These are phyloP conservation scores for Hylaeus volcanicus DNA, from an alignment of 1,140 invertebrate species.

Conservation along the genomic window DNA sequence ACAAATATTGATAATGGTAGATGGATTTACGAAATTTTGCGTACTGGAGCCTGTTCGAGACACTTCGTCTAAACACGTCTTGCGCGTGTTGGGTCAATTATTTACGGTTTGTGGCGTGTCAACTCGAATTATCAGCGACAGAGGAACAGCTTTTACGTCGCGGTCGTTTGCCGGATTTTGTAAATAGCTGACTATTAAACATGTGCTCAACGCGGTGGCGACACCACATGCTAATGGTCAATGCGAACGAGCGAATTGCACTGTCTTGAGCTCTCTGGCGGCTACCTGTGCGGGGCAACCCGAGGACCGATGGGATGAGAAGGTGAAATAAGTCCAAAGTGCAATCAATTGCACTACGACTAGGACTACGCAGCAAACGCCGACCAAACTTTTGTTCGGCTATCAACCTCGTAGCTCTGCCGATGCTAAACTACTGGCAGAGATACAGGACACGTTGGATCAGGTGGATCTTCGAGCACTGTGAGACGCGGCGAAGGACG, in stretches of 20 bases:
- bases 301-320: not conserved
- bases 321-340: conserved; percentile 1
- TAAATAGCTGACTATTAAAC: not conserved
- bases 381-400: not conserved
- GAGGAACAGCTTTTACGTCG: not conserved
- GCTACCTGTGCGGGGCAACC: not conserved
- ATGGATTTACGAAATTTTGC: not conserved
- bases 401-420: not conserved
- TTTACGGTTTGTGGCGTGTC: not conserved
- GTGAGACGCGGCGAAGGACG: too few species aligned
- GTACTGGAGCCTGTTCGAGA: not conserved
- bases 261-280: not conserved
- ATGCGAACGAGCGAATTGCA: conserved; percentile 11
- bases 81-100: not conserved
- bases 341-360: not conserved
- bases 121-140: not conserved
- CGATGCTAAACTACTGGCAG: not conserved
- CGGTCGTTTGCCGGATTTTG: not conserved
- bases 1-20: not conserved
- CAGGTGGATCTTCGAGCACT: too few species aligned
- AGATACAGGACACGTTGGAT: too few species aligned
- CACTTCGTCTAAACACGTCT: not conserved
- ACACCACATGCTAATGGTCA: conserved; percentile 12
- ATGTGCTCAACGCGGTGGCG: conserved; percentile 5
- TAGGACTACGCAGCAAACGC: not conserved